Conservation (phyloP, 2,888 invertebrate genomes). For the Tetragonula carbonaria region DNA sequence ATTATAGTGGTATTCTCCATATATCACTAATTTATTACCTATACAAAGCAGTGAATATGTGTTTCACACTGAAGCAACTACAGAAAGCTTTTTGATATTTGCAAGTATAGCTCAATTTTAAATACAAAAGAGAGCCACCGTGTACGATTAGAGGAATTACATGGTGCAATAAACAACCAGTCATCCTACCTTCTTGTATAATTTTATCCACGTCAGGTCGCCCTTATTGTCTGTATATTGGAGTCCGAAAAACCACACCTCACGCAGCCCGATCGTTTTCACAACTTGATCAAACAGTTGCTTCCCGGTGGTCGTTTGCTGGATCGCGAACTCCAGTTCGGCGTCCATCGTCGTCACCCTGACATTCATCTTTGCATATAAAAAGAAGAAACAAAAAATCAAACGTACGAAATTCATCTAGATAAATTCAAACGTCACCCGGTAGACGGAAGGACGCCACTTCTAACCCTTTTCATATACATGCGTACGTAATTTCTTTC, state of each 20-base stretch:
- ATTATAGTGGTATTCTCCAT: not conserved
- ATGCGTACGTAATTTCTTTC: not conserved
- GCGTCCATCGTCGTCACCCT: slow-evolving; percentile 99
- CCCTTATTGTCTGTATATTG: slow-evolving; percentile 99
- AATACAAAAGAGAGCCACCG: not conserved
- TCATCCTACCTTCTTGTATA: slow-evolving; percentile 97
- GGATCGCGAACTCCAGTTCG: slow-evolving; percentile 99
- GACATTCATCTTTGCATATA: slow-evolving; percentile 95
- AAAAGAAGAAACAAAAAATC: slow-evolving; percentile 54
- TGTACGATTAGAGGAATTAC: not conserved
- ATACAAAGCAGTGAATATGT: not conserved
- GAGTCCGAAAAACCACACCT: slow-evolving; percentile 99
- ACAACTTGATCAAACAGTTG: slow-evolving; percentile 99
- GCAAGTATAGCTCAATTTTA: not conserved
- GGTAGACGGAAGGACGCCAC: slow-evolving; percentile 27
- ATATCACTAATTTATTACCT: not conserved
- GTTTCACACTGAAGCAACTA: slow-evolving; percentile 35
- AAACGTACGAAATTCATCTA: not conserved
- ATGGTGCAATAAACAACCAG: slow-evolving; percentile 29
- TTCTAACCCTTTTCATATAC: slow-evolving; percentile 9
- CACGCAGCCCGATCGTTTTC: slow-evolving; percentile 99
- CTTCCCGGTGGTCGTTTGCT: slow-evolving; percentile 99
- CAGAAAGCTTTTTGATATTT: not conserved
- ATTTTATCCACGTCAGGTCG: slow-evolving; percentile 98
- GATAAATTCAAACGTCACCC: slow-evolving; percentile 15